phyloP scores from a whole-genome alignment of 2,113 vertebrate species.

The Leiothrix lutea region DNA sequence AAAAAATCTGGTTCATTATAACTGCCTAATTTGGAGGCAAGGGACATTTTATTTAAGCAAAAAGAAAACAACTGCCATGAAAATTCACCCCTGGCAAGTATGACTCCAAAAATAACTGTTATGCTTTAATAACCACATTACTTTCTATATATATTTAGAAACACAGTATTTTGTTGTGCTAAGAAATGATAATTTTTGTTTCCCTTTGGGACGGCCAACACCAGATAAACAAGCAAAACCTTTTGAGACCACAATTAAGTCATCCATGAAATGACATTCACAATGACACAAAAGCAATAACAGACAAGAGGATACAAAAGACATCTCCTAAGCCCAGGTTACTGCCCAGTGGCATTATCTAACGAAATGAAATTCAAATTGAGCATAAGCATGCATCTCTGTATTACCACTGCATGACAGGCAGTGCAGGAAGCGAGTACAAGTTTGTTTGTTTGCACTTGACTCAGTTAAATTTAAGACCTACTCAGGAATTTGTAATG shows the following conservation, averaged over 20 bases:
- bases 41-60: not conserved
- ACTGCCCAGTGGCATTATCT: not conserved
- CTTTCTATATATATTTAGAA: not conserved
- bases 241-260: not conserved
- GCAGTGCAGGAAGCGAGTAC: not conserved
- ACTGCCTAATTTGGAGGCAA: not conserved
- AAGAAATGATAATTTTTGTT: not conserved
- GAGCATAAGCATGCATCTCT: not conserved
- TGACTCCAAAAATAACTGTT: not conserved
- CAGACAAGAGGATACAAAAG: not conserved
- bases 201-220: not conserved
- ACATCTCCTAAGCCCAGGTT: not conserved
- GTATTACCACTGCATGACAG: not conserved
- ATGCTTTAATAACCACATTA: not conserved
- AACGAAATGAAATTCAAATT: not conserved
- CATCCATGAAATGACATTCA: conserved; percentile 1
- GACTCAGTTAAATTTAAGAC: not conserved
- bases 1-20: conserved; percentile 3
- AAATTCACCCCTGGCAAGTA: not conserved
- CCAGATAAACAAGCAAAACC: not conserved
- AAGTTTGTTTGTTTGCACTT: not conserved
- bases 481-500: not conserved
- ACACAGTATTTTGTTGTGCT: not conserved
- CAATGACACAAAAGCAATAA: not conserved
- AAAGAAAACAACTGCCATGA: conserved; percentile 1